Evolutionary conservation across 2,888 invertebrate genomes (phyloP), one percentile per base, ranked within the genome.

Genomic region (Vandiemenella viatica): DNA sequence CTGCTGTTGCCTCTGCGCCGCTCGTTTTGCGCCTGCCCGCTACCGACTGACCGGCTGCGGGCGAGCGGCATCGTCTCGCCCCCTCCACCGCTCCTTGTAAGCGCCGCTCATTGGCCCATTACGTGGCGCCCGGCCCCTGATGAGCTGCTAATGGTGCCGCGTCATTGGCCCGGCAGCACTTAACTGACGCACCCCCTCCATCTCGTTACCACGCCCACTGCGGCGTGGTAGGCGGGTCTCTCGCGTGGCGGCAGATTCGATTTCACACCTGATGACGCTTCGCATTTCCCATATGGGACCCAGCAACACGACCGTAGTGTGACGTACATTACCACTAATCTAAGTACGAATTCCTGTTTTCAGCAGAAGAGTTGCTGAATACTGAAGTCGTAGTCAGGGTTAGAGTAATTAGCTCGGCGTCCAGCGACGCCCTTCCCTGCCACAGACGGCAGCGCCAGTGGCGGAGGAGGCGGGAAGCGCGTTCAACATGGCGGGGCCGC

Each of bases 201-300:
- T 50, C 52, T 52, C 52, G n/a, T n/a, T n/a, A n/a, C n/a, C n/a
- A n/a, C n/a, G n/a, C 52, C 52, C 50, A 48, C 46, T 46, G 49
- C 22, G 40, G 46, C 18, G n/a, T 17, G 15, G 21, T 22, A 21
- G n/a, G 37, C 20, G 21, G 16, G 15, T 13, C 15, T 43, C 46
- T 43, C 15, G 41, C 17, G 16, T 22, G 45, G 37, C 5, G 17
- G 32, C 42, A 46, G n/a, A 16, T 48, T 51, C 45, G 51, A n/a
- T n/a, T n/a, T n/a, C n/a, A n/a, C n/a, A n/a, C n/a, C n/a, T 5
- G 42, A 23, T 18, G 10, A 26, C 32, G 6, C n/a, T n/a, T n/a
- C n/a, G n/a, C n/a, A n/a, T n/a, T n/a, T n/a, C n/a, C n/a, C n/a
- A n/a, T n/a, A n/a, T n/a, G n/a, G n/a, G n/a, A n/a, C n/a, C n/a